Evolutionary conservation across 2,797 vertebrate genomes (phyloP).

Genomic region (Sciurus vulgaris): DNA sequence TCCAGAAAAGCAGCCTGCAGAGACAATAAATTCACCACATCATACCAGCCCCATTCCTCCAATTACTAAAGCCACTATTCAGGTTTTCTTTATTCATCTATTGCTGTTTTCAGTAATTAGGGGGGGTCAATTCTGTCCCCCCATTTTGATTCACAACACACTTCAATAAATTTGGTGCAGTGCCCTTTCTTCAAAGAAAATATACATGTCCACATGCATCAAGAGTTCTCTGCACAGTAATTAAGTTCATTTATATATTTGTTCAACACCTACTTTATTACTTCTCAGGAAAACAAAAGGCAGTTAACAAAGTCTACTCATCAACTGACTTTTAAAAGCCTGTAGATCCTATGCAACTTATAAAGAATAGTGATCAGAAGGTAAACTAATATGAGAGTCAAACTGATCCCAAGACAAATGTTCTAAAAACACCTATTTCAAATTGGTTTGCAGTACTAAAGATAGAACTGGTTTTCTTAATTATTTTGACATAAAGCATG

Average conservation of each 20-base stretch:
- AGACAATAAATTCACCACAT: not conserved
- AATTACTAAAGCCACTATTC: not conserved
- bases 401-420: not conserved
- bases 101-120: not conserved
- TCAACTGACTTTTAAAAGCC: conserved; percentile 58
- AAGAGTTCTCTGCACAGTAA: not conserved
- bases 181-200: conserved; percentile 1
- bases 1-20: fast-evolving
- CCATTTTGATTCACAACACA: not conserved
- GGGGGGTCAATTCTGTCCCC: not conserved
- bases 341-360: conserved; percentile 6
- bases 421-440: not conserved
- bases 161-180: not conserved
- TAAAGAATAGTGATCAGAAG: conserved; percentile 46
- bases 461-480: not conserved
- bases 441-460: not conserved
- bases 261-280: not conserved
- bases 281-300: conserved; percentile 45
- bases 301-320: not conserved
- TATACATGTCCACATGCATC: not conserved
- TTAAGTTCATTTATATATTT: not conserved
- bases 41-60: not conserved
- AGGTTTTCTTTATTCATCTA: not conserved
- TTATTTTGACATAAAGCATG: not conserved
- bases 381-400: not conserved